These are phyloP conservation scores for Catocala nupta DNA, from an alignment of 2,888 invertebrate species.

Conservation along the genomic window DNA sequence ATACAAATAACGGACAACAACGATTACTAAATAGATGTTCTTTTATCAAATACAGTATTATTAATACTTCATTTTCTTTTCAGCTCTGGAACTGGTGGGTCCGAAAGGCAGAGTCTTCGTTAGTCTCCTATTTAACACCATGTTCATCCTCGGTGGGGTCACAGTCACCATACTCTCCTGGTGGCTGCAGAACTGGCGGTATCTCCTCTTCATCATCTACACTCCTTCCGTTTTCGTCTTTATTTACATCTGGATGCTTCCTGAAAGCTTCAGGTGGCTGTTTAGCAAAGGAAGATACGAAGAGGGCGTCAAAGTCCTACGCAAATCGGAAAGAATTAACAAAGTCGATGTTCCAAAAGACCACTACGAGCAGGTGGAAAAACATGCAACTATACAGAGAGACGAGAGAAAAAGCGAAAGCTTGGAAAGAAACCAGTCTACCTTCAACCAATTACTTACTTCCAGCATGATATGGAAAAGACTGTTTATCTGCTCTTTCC, in stretches of 20 bases:
- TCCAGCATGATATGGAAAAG: conserved; percentile 87
- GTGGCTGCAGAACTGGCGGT: conserved; percentile 82
- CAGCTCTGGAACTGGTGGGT: conserved; percentile 81
- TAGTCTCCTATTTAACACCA: conserved; percentile 81
- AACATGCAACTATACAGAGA: conserved; percentile 76
- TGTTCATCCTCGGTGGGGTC: conserved; percentile 83
- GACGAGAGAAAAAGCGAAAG: conserved; percentile 75
- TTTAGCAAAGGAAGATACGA: conserved; percentile 89
- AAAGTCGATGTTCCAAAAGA: conserved; percentile 81
- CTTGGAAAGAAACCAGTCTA: conserved; percentile 70
- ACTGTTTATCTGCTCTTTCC: conserved; percentile 90
- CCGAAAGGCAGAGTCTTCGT: conserved; percentile 82
- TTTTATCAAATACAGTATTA: neutral
- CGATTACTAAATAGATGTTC: neutral
- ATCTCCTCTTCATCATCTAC: conserved; percentile 80
- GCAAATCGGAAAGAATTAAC: conserved; percentile 89
- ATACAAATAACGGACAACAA: too few relatives aligned
- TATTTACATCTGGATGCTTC: conserved; percentile 77
- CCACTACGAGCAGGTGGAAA: conserved; percentile 79
- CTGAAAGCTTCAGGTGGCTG: conserved; percentile 81
- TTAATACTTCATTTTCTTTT: conserved; percentile 8
- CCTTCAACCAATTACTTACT: conserved; percentile 73
- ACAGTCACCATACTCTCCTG: conserved; percentile 78
- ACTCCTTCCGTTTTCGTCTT: conserved; percentile 76
- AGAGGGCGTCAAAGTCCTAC: conserved; percentile 89